Conservation (phyloP, 1,140 invertebrate genomes). For the Galleria mellonella region DNA sequence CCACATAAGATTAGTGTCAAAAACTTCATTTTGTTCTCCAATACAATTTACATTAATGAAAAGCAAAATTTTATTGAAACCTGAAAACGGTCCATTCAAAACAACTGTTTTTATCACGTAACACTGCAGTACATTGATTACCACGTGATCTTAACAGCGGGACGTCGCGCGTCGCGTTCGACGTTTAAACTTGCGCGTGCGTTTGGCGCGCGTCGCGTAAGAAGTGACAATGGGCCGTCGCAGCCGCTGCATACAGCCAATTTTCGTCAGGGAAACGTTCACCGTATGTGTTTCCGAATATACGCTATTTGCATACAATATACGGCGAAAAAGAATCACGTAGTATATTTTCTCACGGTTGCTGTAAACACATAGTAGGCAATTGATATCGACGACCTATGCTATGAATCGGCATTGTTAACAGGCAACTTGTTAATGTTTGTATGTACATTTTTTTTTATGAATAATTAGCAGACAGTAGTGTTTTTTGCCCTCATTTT, state of each 20-base stretch:
- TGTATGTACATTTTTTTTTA: slow-evolving; percentile 3
- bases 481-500: slow-evolving; percentile 1
- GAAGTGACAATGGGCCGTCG: slow-evolving; percentile 25
- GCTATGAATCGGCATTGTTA: slow-evolving; percentile 40
- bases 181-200: slow-evolving; percentile 26
- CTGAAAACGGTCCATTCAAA: no score
- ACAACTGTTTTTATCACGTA: slow-evolving; percentile 7
- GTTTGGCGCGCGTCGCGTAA: slow-evolving; percentile 50
- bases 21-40: slow-evolving; percentile 29
- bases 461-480: slow-evolving; percentile 4
- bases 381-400: slow-evolving; percentile 27
- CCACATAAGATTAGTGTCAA: slow-evolving; percentile 47
- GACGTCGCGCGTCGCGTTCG: slow-evolving; percentile 3
- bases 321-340: neutral
- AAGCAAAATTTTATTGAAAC: neutral
- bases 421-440: slow-evolving; percentile 8
- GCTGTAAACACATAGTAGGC: slow-evolving; percentile 17
- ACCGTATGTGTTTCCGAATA: slow-evolving; percentile 7
- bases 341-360: slow-evolving; percentile 25
- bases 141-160: slow-evolving; percentile 21
- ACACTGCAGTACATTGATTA: slow-evolving; percentile 16
- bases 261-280: slow-evolving; percentile 13
- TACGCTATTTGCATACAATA: slow-evolving; percentile 2
- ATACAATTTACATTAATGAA: slow-evolving; percentile 13
- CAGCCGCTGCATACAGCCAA: slow-evolving; percentile 4